These are phyloP conservation scores for Pyrocephalus nanus DNA, from an alignment of 2,797 vertebrate genomes.

Conservation along the genomic window DNA sequence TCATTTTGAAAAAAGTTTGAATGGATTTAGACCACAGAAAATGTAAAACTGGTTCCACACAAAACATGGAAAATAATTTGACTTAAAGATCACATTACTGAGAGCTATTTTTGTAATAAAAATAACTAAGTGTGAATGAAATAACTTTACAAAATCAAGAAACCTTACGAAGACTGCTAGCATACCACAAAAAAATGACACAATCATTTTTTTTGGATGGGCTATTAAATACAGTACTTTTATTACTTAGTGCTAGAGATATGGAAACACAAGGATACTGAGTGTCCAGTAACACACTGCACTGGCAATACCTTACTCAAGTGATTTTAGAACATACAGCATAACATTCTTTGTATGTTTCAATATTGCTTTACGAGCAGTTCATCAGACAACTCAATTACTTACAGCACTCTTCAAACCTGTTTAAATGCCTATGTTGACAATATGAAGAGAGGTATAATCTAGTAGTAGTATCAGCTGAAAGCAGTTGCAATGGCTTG, in stretches of 20 bases:
- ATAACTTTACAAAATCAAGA: background rate
- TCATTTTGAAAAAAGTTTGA: background rate
- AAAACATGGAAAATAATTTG: slow-evolving; percentile 5
- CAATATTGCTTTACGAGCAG: background rate
- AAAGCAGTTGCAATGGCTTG: background rate
- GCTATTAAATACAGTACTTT: background rate
- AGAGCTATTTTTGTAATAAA: background rate
- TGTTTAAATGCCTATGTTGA: background rate
- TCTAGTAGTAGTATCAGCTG: background rate
- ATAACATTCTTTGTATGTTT: background rate
- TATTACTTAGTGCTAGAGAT: background rate
- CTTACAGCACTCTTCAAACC: background rate
- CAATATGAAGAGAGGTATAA: background rate
- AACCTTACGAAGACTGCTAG: background rate
- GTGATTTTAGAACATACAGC: background rate
- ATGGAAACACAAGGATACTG: background rate
- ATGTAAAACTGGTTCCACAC: slow-evolving; percentile 13
- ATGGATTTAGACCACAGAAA: background rate
- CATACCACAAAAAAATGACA: background rate
- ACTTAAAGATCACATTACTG: slow-evolving; percentile 5
- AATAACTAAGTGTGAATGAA: background rate
- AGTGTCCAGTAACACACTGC: background rate
- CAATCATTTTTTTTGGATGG: background rate
- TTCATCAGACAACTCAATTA: background rate
- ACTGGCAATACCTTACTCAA: background rate